Percentiles rank a stretch among this genome's conserved stretches.
These are phyloP conservation scores for Macquaria ambigua DNA, from an alignment of 2,113 vertebrate species.

Conservation along the genomic window DNA sequence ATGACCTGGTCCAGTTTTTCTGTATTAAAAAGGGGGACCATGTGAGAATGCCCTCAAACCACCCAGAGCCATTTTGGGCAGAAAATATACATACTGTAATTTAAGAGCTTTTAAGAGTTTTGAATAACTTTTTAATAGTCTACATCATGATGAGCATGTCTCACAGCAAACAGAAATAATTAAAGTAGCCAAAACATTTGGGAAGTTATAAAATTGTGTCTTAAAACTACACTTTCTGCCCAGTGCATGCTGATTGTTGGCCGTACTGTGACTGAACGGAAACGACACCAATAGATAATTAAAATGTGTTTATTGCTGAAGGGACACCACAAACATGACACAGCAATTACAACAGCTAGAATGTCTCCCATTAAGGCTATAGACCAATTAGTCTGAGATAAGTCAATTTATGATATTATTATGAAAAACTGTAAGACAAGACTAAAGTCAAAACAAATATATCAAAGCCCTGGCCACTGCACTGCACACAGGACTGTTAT, in stretches of 20 bases:
- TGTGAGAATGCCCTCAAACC: not conserved
- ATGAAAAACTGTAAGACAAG: constrained; percentile 5
- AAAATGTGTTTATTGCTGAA: constrained; percentile 66
- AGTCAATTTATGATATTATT: not conserved
- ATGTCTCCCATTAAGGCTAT: constrained; percentile 13
- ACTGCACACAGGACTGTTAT: not conserved
- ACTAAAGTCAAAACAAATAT: constrained; percentile 1
- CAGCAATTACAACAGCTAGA: constrained; percentile 37
- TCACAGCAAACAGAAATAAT: not conserved
- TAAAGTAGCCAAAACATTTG: not conserved
- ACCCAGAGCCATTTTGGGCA: no score
- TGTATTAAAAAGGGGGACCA: no score
- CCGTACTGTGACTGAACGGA: constrained; percentile 42
- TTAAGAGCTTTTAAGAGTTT: no score
- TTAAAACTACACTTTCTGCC: not conserved
- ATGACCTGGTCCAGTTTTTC: not conserved
- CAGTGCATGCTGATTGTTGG: constrained; percentile 1
- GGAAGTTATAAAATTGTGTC: not conserved
- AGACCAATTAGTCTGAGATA: constrained; percentile 15
- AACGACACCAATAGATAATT: constrained; percentile 53
- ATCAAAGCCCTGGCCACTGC: not conserved
- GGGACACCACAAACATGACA: constrained; percentile 58
- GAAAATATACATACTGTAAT: no score
- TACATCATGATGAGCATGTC: not conserved
- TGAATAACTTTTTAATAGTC: not conserved